Evolutionary conservation across 2,113 vertebrate genomes (phyloP), one percentile per base, ranked within the genome.

Genomic region (Paralichthys olivaceus): DNA sequence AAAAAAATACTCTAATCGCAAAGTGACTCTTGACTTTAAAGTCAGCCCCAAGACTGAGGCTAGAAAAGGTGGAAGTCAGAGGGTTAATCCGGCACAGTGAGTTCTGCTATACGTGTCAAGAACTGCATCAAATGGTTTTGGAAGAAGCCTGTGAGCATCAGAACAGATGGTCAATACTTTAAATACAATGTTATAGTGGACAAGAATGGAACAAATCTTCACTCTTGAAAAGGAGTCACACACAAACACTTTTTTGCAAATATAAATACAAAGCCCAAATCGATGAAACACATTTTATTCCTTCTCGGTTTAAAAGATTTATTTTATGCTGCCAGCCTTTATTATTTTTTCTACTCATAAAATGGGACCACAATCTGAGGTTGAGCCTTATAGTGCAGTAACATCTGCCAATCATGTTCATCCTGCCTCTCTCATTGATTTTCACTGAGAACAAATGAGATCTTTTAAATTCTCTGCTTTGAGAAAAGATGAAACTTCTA

Each of bases 11-110:
- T 80, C 53, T 83, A 88, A 92, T 85, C 85, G 77, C 45, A 75
- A 87, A 86, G 85, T 86, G 82, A 87, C 88, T 88, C 83, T 84
- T 20, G 65, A 69, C 85, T 93, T 89, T 88, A 85, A 90, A 92
- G 84, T 75, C 83, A 77, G 73, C 68, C 84, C 77, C 67, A 71
- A 84, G 83, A 79, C 77, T 61, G 78, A 77, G 84, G 81, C 54
- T 67, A 79, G 72, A 85, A 91, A 84, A 84, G 68, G 72, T 55
- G 58, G 54, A 81, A 83, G 87, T 86, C 80, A 84, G 61, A 80
- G 69, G 84, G 85, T 88, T 87, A 87, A 91, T 83, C 78, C 75
- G 57, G 59, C 84, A 69, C 7, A 37, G 34, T 74, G 72, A 74
- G 51, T 68, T 75, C 67, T 75, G 76, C 40, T 7, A 23, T 29